phyloP scores from a whole-genome alignment of 2,888 invertebrate genomes.

The Noctua comes region DNA sequence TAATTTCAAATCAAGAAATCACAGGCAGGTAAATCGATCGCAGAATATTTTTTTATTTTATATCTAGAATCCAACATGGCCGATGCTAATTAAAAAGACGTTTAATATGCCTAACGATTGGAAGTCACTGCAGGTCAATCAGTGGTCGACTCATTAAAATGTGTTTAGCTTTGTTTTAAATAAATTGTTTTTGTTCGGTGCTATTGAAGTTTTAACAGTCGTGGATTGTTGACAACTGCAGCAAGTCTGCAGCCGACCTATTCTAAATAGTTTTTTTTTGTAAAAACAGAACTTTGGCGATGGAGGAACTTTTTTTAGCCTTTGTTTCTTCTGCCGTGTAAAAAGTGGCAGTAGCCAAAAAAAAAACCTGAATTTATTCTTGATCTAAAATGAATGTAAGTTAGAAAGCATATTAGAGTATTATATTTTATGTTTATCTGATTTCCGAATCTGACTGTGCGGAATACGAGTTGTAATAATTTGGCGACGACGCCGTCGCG shows the following conservation, averaged over 20 bases:
- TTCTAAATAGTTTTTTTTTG: neutral
- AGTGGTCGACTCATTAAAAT: slow-evolving; percentile 50
- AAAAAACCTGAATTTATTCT: neutral
- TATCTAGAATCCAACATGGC: slow-evolving; percentile 42
- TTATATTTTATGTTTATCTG: neutral
- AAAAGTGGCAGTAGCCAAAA: neutral
- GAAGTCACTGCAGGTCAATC: slow-evolving; percentile 57
- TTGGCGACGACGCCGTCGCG: no score
- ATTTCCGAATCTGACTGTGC: neutral
- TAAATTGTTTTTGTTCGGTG: slow-evolving; percentile 25
- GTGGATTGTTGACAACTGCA: neutral
- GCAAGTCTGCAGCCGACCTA: neutral
- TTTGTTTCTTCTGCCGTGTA: neutral
- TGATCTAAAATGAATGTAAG: neutral
- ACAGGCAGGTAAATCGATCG: neutral
- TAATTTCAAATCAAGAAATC: slow-evolving; percentile 6
- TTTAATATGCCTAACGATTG: slow-evolving; percentile 54
- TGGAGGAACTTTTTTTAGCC: neutral
- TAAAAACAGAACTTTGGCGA: neutral
- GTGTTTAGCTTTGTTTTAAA: slow-evolving; percentile 44
- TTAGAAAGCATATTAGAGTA: neutral
- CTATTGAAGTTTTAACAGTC: slow-evolving; percentile 2
- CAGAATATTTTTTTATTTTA: neutral
- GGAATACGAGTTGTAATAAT: neutral
- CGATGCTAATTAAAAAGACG: slow-evolving; percentile 41